Evolutionary conservation across 2,888 invertebrate genomes (phyloP).

Genomic region (Trachelus troglodyta): DNA sequence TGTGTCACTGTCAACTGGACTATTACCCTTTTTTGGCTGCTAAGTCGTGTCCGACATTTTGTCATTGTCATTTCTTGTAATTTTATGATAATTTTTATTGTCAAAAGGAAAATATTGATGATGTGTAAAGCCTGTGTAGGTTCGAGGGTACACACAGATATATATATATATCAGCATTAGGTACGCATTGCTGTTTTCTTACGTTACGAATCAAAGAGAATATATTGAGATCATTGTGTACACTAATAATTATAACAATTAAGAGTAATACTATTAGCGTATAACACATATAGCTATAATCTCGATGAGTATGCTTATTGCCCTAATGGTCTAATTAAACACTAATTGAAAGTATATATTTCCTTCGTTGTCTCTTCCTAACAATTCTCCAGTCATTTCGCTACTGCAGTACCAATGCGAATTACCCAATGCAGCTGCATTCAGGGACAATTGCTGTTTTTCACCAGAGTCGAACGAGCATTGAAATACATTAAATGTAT

Average conservation of each 20-base stretch:
- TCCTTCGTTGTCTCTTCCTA: background rate
- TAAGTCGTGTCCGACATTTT: background rate
- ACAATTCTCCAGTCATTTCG: background rate
- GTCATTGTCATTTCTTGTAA: background rate
- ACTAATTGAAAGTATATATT: conserved; percentile 49
- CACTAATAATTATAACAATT: conserved; percentile 39
- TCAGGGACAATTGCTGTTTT: background rate
- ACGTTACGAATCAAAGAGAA: conserved; percentile 37
- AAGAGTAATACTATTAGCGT: conserved; percentile 6
- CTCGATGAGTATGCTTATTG: conserved; percentile 40
- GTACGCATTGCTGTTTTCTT: conserved; percentile 42
- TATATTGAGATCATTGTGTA: conserved; percentile 44
- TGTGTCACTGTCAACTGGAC: background rate
- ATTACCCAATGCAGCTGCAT: background rate
- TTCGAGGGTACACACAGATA: conserved; percentile 42
- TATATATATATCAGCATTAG: conserved; percentile 24
- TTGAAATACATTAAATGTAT: background rate
- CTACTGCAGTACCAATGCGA: background rate
- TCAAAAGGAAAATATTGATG: background rate
- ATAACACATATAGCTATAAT: conserved; percentile 32
- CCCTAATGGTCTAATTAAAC: conserved; percentile 52
- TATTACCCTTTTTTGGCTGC: background rate
- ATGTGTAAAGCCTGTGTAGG: background rate
- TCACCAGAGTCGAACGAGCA: background rate
- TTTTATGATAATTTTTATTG: background rate